Evolutionary conservation across 2,113 vertebrate genomes (phyloP).

Genomic region (Ranitomeya variabilis): DNA sequence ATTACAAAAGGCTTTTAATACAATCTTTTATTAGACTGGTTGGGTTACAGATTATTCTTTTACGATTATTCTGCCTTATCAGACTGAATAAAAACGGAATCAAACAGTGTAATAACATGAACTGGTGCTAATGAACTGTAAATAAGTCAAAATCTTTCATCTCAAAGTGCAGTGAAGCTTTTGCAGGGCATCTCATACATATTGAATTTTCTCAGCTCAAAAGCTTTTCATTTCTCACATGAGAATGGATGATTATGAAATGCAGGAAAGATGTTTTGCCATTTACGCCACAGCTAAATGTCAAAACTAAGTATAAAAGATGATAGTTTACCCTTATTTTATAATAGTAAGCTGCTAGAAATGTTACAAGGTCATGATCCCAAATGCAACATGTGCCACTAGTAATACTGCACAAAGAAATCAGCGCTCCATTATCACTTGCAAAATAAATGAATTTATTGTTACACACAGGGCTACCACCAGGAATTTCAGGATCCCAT

Average conservation of each 20-base stretch:
- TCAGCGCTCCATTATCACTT: no score
- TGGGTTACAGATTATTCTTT: neutral
- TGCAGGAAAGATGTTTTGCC: neutral
- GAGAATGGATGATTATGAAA: neutral
- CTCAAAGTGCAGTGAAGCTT: conserved; percentile 8
- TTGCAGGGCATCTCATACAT: conserved; percentile 5
- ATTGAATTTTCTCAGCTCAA: conserved; percentile 1
- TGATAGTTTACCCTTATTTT: neutral
- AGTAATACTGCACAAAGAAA: no score
- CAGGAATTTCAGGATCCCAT: no score
- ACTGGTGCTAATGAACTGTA: conserved; percentile 1
- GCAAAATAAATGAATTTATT: no score
- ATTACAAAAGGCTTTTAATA: neutral
- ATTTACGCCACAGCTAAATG: neutral
- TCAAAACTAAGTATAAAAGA: neutral
- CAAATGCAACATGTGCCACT: no score
- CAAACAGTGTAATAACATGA: conserved; percentile 3
- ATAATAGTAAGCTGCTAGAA: neutral
- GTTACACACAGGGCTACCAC: no score
- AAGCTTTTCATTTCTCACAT: neutral
- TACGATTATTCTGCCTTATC: neutral
- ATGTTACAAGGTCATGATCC: no score
- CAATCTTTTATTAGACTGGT: neutral
- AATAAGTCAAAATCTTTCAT: conserved; percentile 5
- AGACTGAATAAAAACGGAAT: neutral